phyloP scores from a whole-genome alignment of 2,797 vertebrate species.

The Paguma larvata region DNA sequence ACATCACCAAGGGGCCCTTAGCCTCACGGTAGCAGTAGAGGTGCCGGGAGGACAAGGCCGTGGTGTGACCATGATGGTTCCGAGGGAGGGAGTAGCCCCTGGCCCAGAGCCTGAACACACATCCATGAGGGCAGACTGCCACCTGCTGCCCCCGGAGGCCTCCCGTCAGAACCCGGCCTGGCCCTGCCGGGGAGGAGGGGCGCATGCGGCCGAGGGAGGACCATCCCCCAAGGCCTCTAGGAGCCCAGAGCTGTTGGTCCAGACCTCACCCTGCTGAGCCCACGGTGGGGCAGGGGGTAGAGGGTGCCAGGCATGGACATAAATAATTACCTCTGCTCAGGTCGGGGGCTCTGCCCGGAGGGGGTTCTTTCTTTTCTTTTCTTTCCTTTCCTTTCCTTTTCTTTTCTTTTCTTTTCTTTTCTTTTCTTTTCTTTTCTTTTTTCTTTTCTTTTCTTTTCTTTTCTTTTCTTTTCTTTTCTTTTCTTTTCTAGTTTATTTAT shows the following conservation, averaged over 20 bases:
- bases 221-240: not conserved
- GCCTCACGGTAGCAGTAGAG: not conserved
- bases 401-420: too few species aligned
- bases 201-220: rapidly evolving
- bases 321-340: not conserved
- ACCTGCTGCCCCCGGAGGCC: not conserved
- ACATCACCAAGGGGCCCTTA: not conserved
- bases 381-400: too few species aligned
- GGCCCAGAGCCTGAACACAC: not conserved
- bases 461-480: too few species aligned
- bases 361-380: too few species aligned
- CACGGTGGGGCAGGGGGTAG: too few species aligned
- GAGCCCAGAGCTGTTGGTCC: not conserved
- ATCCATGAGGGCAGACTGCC: not conserved
- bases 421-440: too few species aligned
- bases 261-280: not conserved
- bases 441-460: too few species aligned
- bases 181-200: too few species aligned
- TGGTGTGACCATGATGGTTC: not conserved
- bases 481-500: too few species aligned
- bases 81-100: not conserved
- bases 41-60: not conserved
- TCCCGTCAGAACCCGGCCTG: not conserved
- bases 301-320: not conserved
- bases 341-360: not conserved